Evolutionary conservation across 2,113 vertebrate genomes (phyloP).

Genomic region (Cygnus atratus): DNA sequence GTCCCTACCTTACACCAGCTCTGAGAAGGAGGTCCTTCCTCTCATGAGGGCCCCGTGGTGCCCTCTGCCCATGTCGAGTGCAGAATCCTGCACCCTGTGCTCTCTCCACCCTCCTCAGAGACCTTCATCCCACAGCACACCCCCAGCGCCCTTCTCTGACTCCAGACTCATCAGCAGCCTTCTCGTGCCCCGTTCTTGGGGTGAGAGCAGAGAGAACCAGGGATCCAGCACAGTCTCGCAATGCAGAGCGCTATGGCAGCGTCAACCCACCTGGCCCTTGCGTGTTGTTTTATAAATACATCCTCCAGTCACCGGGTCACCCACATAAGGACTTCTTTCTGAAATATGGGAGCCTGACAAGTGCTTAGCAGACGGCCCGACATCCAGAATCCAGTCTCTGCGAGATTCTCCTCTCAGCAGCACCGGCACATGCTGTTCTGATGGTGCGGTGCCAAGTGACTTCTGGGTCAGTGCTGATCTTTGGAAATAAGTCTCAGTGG

Average conservation of each 20-base stretch:
- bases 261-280: not conserved
- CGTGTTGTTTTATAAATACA: slow-evolving; percentile 45
- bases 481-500: slow-evolving; percentile 72
- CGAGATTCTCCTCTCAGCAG: slow-evolving; percentile 54
- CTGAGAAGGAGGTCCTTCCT: not conserved
- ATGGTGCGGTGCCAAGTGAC: slow-evolving; percentile 59
- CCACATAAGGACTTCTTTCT: not conserved
- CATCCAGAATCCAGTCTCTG: slow-evolving; percentile 62
- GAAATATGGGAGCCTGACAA: slow-evolving; percentile 61
- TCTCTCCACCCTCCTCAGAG: not conserved
- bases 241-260: accelerated
- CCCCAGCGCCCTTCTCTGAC: accelerated
- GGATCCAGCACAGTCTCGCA: not conserved
- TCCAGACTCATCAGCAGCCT: not conserved
- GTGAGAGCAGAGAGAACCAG: not conserved
- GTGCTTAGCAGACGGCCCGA: slow-evolving; percentile 59
- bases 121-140: not conserved
- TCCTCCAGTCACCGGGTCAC: slow-evolving; percentile 45
- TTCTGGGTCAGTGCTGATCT: slow-evolving; percentile 74
- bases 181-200: not conserved
- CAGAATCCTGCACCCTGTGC: not conserved
- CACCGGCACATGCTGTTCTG: slow-evolving; percentile 54
- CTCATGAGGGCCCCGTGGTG: accelerated
- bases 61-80: accelerated
- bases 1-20: not conserved